A percentile compares a stretch with the other conserved stretches of the same genome.
phyloP scores from a whole-genome alignment of 2,113 vertebrate genomes.

The Poecile atricapillus region DNA sequence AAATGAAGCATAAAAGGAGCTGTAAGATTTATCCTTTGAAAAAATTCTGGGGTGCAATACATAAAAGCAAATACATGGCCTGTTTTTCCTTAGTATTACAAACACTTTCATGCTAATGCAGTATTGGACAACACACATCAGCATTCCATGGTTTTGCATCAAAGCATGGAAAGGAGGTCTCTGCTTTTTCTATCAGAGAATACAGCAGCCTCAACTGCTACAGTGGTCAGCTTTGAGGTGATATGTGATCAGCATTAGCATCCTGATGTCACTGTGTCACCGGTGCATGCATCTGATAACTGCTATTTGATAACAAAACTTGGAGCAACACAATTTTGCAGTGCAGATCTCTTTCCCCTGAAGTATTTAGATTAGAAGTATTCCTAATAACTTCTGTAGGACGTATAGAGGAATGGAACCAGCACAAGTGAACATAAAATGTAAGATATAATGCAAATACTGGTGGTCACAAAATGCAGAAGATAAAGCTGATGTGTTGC shows the following conservation, averaged over 20 bases:
- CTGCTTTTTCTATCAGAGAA: background rate
- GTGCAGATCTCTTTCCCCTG: background rate
- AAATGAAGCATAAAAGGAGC: background rate
- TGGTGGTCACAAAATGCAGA: background rate
- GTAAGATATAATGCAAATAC: background rate
- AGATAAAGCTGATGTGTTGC: background rate
- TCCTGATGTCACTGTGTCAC: background rate
- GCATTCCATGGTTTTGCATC: background rate
- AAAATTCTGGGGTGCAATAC: background rate
- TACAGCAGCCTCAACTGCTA: background rate
- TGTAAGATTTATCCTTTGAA: background rate
- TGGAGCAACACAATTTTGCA: background rate
- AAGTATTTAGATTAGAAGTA: background rate
- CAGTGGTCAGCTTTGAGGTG: background rate
- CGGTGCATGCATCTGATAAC: fast-evolving
- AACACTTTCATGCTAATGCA: background rate
- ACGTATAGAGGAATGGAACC: background rate
- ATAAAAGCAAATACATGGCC: background rate
- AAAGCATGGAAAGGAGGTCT: background rate
- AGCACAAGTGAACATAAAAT: background rate
- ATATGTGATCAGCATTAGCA: background rate
- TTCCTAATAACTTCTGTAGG: background rate
- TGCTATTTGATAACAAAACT: background rate
- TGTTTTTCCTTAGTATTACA: background rate
- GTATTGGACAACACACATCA: background rate